Evolutionary conservation across 2,797 vertebrate genomes (phyloP).

Genomic region (Neopelma chrysocephalum): DNA sequence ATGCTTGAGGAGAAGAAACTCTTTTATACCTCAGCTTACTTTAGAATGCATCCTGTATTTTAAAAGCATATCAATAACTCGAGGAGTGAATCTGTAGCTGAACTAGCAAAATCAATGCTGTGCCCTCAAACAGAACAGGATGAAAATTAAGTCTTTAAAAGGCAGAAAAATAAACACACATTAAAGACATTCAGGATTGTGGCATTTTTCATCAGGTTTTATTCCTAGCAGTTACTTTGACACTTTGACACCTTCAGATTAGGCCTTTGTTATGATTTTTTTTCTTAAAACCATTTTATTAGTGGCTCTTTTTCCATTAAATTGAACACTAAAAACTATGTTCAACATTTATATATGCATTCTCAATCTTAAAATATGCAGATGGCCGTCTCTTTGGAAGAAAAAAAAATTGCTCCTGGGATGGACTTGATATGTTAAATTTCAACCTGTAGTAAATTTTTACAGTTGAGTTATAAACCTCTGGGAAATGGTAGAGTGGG

Average conservation of each 20-base stretch:
- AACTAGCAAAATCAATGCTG: not conserved
- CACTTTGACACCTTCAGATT: not conserved
- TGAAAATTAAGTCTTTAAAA: conserved; percentile 10
- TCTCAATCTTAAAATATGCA: not conserved
- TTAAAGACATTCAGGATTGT: not conserved
- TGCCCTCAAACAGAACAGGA: not conserved
- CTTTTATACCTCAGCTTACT: not conserved
- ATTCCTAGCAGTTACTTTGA: not conserved
- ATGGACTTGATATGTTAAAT: not conserved
- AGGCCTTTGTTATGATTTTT: not conserved
- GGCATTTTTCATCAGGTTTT: not conserved
- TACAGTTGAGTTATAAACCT: conserved; percentile 45
- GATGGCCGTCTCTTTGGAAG: not conserved
- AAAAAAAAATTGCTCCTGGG: not conserved
- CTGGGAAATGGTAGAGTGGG: conserved; percentile 21
- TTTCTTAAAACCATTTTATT: not conserved
- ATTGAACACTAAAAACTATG: not conserved
- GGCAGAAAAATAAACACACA: not conserved
- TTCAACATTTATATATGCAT: not conserved
- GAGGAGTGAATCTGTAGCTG: not conserved
- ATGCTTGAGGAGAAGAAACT: not conserved
- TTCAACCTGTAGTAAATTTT: conserved; percentile 45
- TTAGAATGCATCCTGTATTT: not conserved
- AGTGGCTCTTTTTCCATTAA: not conserved
- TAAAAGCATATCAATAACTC: conserved; percentile 22